Evolutionary conservation across 35 echinoderm and acorn worm species (phyloP).

Genomic region (Ptychodera flava): DNA sequence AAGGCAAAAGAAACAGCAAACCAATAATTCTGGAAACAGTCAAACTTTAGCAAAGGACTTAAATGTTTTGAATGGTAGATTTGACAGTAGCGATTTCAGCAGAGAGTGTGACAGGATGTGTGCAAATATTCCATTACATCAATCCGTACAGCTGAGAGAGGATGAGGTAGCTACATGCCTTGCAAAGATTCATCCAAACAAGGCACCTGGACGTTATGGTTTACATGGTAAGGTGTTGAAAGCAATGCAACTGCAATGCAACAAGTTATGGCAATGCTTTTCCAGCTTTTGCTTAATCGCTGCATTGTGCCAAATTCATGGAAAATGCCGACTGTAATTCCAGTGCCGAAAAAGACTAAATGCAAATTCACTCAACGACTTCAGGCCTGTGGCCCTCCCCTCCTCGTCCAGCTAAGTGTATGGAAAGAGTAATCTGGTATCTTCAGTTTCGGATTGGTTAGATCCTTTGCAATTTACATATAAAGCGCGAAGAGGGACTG

Average conservation of each 20-base stretch:
- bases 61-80: not conserved
- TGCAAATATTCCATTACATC: not conserved
- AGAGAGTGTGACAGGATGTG: not conserved
- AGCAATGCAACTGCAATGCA: not conserved
- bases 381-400: not conserved
- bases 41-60: not conserved
- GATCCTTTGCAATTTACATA: not conserved
- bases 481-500: not conserved
- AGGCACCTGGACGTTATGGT: not conserved
- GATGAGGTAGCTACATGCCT: not conserved
- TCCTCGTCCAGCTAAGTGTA: not conserved
- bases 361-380: not conserved
- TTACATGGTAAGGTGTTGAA: not conserved
- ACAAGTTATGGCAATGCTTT: not conserved
- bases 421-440: not conserved
- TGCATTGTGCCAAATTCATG: not conserved
- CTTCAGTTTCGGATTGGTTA: not conserved
- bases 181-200: not conserved
- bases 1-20: not conserved
- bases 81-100: not conserved
- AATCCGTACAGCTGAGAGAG: not conserved
- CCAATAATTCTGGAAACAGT: not conserved
- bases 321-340: not conserved
- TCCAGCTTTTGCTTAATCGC: not conserved
- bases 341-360: not conserved